A percentile compares a stretch with the other conserved stretches of the same genome.
Conservation (phyloP, 2,888 invertebrate genomes). For the Acrobeloides nanus region DNA sequence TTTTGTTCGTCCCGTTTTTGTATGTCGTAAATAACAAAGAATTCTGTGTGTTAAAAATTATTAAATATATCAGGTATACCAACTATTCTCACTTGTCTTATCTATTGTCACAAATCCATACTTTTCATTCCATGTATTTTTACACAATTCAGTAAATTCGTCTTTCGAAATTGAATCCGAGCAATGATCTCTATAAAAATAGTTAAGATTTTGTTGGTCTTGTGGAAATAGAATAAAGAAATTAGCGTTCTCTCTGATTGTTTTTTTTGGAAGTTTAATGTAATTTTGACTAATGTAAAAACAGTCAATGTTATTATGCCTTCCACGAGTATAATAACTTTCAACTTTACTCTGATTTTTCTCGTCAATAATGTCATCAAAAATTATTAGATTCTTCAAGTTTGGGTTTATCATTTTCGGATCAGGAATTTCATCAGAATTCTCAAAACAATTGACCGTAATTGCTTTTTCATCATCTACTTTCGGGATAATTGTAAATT, state of each 20-base stretch:
- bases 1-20: no score
- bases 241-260: constrained; percentile 33
- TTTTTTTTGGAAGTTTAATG: constrained; percentile 31
- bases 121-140: no score
- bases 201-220: constrained; percentile 28
- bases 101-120: no score
- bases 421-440: constrained; percentile 28
- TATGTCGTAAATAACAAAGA: no score
- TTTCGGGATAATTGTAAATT: constrained; percentile 20
- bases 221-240: constrained; percentile 31
- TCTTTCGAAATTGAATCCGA: no score
- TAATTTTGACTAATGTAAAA: constrained; percentile 32
- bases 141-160: no score
- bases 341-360: constrained; percentile 33
- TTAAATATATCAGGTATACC: no score
- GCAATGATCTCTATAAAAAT: no score
- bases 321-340: constrained; percentile 32
- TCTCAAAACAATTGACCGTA: constrained; percentile 11
- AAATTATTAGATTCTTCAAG: constrained; percentile 29
- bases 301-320: constrained; percentile 28
- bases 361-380: constrained; percentile 29
- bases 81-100: no score
- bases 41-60: no score
- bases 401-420: constrained; percentile 22
- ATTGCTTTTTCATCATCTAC: constrained; percentile 15